These are phyloP conservation scores for Caenorhabditis sp. DNA, from an alignment of 2,888 invertebrate species.

Conservation along the genomic window DNA sequence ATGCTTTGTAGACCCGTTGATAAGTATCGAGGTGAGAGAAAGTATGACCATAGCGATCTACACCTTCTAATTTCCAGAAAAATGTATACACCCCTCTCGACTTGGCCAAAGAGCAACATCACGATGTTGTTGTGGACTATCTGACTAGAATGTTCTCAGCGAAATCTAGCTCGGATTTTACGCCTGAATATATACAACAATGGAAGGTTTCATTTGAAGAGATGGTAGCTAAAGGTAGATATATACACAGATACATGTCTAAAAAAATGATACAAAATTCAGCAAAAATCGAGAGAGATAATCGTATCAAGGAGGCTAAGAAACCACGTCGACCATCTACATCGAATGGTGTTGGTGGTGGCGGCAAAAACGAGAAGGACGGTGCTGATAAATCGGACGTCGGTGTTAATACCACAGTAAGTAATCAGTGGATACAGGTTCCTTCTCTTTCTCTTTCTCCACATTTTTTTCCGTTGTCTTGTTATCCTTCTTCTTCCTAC, in stretches of 20 bases:
- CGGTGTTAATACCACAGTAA: constrained; percentile 40
- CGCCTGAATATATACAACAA: constrained; percentile 24
- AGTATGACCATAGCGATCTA: not conserved
- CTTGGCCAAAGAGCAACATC: constrained; percentile 56
- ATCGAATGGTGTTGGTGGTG: constrained; percentile 11
- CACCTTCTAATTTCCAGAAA: constrained; percentile 32
- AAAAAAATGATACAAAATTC: not conserved
- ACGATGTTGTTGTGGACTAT: constrained; percentile 61
- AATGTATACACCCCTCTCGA: constrained; percentile 63
- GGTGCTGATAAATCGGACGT: constrained; percentile 19
- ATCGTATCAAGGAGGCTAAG: constrained; percentile 8
- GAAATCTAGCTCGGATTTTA: constrained; percentile 32
- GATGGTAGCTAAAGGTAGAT: constrained; percentile 36
- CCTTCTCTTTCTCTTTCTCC: too few relatives aligned
- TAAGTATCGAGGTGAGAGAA: constrained; percentile 53
- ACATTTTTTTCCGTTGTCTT: not conserved
- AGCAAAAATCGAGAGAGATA: constrained; percentile 28
- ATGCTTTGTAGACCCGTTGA: constrained; percentile 60
- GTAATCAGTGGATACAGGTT: too few relatives aligned
- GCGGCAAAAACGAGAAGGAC: constrained; percentile 12
- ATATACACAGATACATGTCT: not conserved
- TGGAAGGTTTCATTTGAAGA: constrained; percentile 38
- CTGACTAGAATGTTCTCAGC: constrained; percentile 49
- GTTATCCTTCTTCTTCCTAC: not conserved
- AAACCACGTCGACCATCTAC: constrained; percentile 21